Base-by-base conservation (phyloP, 1,140 invertebrate genomes). In the Centruroides sculpturatus region DNA sequence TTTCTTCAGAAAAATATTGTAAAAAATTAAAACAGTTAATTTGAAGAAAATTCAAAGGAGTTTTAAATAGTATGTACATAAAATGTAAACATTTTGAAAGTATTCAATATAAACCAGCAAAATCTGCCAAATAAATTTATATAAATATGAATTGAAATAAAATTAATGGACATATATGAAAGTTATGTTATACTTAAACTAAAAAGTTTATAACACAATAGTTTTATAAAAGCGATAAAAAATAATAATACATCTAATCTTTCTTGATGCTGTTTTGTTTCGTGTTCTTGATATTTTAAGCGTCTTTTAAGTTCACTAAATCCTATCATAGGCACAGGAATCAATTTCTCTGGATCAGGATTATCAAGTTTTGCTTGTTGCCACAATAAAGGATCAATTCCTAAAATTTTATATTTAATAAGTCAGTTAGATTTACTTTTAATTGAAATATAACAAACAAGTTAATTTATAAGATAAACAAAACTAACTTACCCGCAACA, bases 271-370 rank as follows among this genome's bases (percentile, higher is more conserved):
- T 85, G 78, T n/a, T 81, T 75, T 1, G 85, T 88, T 75, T 92
- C 86, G 66, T 86, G 82, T 68, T 88, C 82, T 60, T 76, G 88
- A 65, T 83, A 85, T 57, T 86, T 81, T n/a, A 90, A 79, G 47
- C 92, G 79, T 72, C 84, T 82, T 69, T 92, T 87, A 0, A 94
- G 79, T 73, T 89, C 82, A 53, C 79, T 77, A 68, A 96, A 95
- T 1, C 94, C 93, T 64, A 96, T 83, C 73, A 97, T 87, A 3
- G 92, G 89, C 4, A 93, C 86, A 0, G 92, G 92, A 68, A 96
- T 86, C 59, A 92, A 88, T 66, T 85, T 83, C 46, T 83, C 81
- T 8, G 89, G 81, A 75, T 96, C 86, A 0, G 92, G 93, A 77
- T 97, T 98, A 69, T 96, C 91, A 35, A 85, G 72, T 70, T 92